Conservation (phyloP, 2,113 vertebrate genomes). For the Argyrosomus japonicus region DNA sequence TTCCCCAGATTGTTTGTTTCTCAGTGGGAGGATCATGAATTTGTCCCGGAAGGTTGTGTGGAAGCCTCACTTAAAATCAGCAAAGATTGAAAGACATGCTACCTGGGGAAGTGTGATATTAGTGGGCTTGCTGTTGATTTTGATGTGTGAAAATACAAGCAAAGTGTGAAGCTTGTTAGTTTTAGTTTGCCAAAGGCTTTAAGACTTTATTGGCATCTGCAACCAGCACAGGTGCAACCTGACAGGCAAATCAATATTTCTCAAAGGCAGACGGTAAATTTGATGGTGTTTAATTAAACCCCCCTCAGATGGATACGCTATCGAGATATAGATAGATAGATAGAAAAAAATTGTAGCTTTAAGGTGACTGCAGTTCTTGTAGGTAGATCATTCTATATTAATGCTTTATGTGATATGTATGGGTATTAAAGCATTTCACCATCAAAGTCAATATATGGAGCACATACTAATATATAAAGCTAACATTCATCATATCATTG, state of each 20-base stretch:
- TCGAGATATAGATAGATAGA: background rate
- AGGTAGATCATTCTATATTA: constrained; percentile 20
- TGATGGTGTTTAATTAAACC: background rate
- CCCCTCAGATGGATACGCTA: background rate
- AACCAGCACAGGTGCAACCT: constrained; percentile 4
- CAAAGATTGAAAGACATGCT: background rate
- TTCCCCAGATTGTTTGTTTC: background rate
- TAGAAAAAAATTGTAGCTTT: no score
- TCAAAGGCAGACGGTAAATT: background rate
- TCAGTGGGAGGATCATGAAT: background rate
- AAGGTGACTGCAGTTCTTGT: background rate
- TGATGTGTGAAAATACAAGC: constrained; percentile 26
- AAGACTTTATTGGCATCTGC: constrained; percentile 14
- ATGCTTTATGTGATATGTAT: background rate
- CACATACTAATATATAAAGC: background rate
- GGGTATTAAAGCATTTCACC: background rate
- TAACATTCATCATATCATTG: background rate
- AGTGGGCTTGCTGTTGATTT: background rate
- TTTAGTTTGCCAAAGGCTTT: constrained; percentile 1
- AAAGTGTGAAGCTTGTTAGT: constrained; percentile 14
- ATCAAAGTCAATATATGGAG: background rate
- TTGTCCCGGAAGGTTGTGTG: background rate
- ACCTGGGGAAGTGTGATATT: background rate
- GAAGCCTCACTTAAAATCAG: background rate
- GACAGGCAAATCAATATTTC: constrained; percentile 12